Evolutionary conservation across 2,888 invertebrate genomes (phyloP), one percentile per base, ranked within the genome.

Genomic region (Microctonus aethiopoides): DNA sequence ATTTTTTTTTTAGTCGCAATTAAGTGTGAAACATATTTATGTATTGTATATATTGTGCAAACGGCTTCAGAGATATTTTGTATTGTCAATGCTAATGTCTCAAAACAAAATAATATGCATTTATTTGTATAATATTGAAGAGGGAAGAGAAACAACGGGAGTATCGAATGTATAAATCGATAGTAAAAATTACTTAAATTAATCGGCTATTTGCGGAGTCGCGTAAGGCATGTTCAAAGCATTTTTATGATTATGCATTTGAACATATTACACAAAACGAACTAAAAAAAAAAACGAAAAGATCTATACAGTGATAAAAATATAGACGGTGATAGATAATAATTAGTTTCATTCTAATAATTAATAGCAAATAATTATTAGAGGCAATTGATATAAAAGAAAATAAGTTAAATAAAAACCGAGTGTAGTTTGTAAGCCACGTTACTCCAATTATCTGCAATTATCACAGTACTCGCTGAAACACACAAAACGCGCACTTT

Each of bases 401-500:
- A 70, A 70, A 74, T 46, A 68, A 70, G 76, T 77, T 73, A 77
- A 77, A 76, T 74, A 77, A 69, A 41, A 66, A 41, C 65, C 56
- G 57, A 65, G 56, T 65, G 39, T 56, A 67, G 71, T 69, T 72
- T 80, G 41, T 46, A 83, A 85, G 81, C 82, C 83, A 83, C 77
- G 79, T 83, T 84, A 84, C 76, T 78, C 83, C 85, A 85, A 83
- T 83, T 82, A 84, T 83, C 80, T 83, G 84, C 84, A 86, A 85
- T 57, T 86, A 86, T 86, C 86, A 86, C 86, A 86, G 86, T 86
- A 86, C 80, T 86, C 84, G 82, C 81, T 84, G 83, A 85, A 85
- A 85, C 80, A 81, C 83, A 82, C 80, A 81, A 82, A 81, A 81
- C 79, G 77, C 77, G 73, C 79, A 79, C 62, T 32, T 67, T 65